Evolutionary conservation across 2,113 vertebrate genomes (phyloP).

Genomic region (Anser cygnoides): DNA sequence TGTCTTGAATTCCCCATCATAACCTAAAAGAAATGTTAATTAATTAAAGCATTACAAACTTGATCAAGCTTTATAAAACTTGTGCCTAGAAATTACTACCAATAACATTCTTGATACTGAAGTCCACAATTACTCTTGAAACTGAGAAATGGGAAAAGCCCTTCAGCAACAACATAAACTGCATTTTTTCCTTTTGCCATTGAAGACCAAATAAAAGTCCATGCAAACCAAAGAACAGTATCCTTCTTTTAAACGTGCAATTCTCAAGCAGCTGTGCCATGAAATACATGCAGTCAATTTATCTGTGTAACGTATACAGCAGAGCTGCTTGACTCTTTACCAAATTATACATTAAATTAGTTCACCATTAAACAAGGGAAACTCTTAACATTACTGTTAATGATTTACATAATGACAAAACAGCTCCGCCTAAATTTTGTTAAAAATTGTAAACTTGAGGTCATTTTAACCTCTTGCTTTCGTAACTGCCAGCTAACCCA

Average conservation of each 20-base stretch:
- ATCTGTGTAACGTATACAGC: background rate
- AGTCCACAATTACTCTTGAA: background rate
- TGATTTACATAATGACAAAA: slow-evolving; percentile 11
- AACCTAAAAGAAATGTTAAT: background rate
- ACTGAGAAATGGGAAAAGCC: background rate
- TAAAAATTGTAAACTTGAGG: background rate
- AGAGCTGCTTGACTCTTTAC: background rate
- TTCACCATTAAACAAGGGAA: background rate
- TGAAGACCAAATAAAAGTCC: background rate
- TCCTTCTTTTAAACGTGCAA: background rate
- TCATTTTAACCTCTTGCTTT: background rate
- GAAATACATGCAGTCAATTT: background rate
- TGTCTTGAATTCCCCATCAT: background rate
- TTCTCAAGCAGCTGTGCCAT: background rate
- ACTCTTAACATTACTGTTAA: background rate
- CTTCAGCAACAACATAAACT: background rate
- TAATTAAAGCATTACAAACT: background rate
- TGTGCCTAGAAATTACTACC: background rate
- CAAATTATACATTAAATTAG: background rate
- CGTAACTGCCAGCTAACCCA: background rate
- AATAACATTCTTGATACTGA: background rate
- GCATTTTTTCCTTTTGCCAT: background rate
- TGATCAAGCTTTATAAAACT: background rate
- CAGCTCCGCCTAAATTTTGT: background rate
- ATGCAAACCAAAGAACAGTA: background rate